Percentiles rank a stretch among this genome's conserved stretches.
Conservation (phyloP, 2,797 vertebrate species). For the Kryptolebias ocellatus region DNA sequence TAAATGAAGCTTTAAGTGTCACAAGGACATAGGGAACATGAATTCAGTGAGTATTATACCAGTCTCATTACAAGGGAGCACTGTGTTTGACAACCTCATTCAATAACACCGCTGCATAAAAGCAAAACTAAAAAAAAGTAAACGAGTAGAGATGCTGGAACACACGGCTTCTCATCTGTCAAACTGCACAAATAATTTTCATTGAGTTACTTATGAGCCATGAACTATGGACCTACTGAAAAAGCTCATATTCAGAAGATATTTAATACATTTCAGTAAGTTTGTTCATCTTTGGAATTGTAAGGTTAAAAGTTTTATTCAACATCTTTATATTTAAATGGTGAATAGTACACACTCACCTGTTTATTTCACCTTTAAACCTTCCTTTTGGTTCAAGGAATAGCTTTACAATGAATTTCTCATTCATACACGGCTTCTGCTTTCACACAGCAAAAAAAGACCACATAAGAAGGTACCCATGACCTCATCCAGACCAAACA, state of each 20-base stretch:
- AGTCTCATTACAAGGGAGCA: conserved; percentile 47
- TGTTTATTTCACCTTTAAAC: background rate
- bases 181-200: conserved; percentile 8
- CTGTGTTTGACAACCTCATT: conserved; percentile 45
- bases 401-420: background rate
- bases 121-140: conserved; percentile 28
- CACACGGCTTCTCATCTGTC: conserved; percentile 11
- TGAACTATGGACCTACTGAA: background rate
- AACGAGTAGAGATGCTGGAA: conserved; percentile 13
- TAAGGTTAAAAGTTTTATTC: background rate
- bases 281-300: background rate
- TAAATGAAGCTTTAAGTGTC: conserved; percentile 35
- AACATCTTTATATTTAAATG: background rate
- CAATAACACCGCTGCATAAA: conserved; percentile 20
- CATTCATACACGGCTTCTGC: background rate
- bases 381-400: background rate
- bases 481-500: background rate
- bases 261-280: background rate
- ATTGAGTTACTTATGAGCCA: conserved; percentile 23
- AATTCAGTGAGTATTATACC: conserved; percentile 22
- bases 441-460: background rate
- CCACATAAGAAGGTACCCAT: background rate
- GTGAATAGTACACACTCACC: background rate
- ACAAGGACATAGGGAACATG: conserved; percentile 29
- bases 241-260: background rate